These are phyloP conservation scores for Erebia aethiops DNA, from an alignment of 2,888 invertebrate genomes.

Conservation along the genomic window DNA sequence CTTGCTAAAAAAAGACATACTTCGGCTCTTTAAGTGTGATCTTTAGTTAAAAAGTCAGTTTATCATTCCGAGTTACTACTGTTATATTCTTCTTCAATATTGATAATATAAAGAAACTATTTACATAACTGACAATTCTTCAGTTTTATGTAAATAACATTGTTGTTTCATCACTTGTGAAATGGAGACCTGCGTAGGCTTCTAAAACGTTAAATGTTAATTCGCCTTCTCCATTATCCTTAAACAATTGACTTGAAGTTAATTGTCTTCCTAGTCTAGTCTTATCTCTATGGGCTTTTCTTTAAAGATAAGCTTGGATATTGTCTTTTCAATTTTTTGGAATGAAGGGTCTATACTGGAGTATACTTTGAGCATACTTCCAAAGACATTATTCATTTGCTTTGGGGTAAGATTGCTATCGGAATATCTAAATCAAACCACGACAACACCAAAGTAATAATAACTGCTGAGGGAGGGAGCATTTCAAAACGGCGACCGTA, in stretches of 20 bases:
- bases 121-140: constrained; percentile 11
- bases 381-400: no score
- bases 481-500: no score
- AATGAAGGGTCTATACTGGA: background rate
- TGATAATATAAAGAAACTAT: constrained; percentile 1
- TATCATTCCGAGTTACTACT: no score
- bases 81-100: no score
- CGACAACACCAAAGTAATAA: no score
- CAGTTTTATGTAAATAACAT: constrained; percentile 16
- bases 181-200: constrained; percentile 1
- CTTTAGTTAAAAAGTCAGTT: no score
- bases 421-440: no score
- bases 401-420: no score
- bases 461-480: no score
- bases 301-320: constrained; percentile 14
- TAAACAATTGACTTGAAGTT: constrained; percentile 25
- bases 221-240: constrained; percentile 19
- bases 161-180: constrained; percentile 13
- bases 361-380: background rate
- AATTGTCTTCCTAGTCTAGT: constrained; percentile 21
- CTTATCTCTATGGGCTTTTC: constrained; percentile 14
- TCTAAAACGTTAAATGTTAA: constrained; percentile 20
- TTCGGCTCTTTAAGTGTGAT: no score
- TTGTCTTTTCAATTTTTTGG: constrained; percentile 6
- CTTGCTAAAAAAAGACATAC: no score